A percentile compares a stretch with the other conserved stretches of the same genome.
Evolutionary conservation across 2,888 invertebrate genomes (phyloP).

Genomic region (Cerastoderma edule): DNA sequence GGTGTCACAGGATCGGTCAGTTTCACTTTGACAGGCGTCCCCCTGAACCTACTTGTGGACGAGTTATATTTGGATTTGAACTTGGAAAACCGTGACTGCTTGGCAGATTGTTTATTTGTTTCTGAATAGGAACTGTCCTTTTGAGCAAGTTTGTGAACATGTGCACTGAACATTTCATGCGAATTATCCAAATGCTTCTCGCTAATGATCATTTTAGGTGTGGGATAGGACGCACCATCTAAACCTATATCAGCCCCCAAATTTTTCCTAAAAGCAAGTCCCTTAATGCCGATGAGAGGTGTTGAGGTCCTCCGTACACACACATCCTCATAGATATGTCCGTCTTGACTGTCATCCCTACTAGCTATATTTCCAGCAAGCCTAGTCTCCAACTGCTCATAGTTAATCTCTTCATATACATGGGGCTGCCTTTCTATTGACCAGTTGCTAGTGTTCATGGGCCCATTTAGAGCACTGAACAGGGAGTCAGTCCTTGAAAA

Average conservation of each 20-base stretch:
- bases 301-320: conserved; percentile 4
- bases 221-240: neutral
- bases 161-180: neutral
- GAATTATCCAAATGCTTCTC: conserved; percentile 9
- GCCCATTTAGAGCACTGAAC: neutral
- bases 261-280: neutral
- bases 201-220: conserved; percentile 6
- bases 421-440: conserved; percentile 10
- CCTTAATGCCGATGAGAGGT: conserved; percentile 1
- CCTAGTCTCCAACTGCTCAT: neutral
- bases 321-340: conserved; percentile 17
- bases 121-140: neutral
- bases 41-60: conserved; percentile 36
- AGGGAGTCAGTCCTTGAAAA: neutral
- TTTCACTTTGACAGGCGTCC: conserved; percentile 37
- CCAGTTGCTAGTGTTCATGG: conserved; percentile 1
- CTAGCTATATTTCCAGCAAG: neutral
- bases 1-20: conserved; percentile 24
- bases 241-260: neutral
- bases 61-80: conserved; percentile 28
- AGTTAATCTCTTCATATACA: conserved; percentile 12
- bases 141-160: neutral
- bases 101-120: neutral
- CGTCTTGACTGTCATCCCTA: neutral
- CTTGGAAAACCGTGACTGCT: neutral